phyloP scores from a whole-genome alignment of 2,113 vertebrate genomes.

The Himantopus leucocephalus region DNA sequence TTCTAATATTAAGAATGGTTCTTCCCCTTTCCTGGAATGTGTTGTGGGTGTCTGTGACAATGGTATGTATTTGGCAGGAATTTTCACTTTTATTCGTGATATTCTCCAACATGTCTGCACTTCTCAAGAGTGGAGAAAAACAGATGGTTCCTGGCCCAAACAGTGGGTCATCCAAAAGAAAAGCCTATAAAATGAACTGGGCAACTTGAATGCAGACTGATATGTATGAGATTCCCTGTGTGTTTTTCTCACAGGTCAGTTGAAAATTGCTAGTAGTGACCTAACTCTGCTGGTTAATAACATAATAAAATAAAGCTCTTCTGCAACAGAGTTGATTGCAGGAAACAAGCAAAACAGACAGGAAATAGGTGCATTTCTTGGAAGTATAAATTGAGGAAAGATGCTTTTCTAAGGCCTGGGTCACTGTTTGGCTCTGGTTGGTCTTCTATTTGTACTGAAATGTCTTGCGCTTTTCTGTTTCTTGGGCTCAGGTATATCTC shows the following conservation, averaged over 20 bases:
- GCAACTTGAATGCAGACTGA: neutral
- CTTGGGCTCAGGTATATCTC: slow-evolving; percentile 79
- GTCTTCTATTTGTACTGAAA: slow-evolving; percentile 32
- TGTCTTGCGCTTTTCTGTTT: slow-evolving; percentile 53
- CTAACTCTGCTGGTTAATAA: neutral
- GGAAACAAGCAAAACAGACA: neutral
- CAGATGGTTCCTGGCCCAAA: neutral
- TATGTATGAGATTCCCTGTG: neutral
- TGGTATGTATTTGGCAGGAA: neutral
- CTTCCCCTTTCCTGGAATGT: neutral
- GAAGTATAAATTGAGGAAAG: neutral
- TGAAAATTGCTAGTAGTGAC: neutral
- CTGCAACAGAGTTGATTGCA: neutral
- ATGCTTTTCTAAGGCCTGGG: neutral
- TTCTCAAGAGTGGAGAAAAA: neutral
- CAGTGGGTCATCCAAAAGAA: neutral
- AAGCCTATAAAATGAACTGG: neutral
- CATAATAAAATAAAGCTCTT: neutral
- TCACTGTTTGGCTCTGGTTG: neutral
- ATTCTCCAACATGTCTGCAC: neutral
- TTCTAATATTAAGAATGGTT: neutral
- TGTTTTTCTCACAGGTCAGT: neutral
- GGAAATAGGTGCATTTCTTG: neutral
- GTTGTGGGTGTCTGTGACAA: neutral
- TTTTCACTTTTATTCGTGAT: neutral